Conservation (phyloP, 1,140 invertebrate species). For the Hycleus phaleratus region DNA sequence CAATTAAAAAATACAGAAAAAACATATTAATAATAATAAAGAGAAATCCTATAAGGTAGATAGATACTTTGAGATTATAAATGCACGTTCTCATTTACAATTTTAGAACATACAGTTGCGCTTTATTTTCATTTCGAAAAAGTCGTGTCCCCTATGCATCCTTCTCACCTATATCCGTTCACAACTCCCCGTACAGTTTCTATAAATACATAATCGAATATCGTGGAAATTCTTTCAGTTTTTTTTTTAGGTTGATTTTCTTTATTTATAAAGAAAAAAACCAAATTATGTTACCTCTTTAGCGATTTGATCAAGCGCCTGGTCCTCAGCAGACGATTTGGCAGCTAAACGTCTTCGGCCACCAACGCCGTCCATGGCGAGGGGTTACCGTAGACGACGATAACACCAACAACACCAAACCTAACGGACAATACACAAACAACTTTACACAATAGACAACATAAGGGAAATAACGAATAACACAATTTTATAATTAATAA, state of each 20-base stretch:
- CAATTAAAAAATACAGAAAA: neutral
- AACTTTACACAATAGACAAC: slow-evolving; percentile 9
- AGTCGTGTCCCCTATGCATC: slow-evolving; percentile 1
- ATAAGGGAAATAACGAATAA: neutral
- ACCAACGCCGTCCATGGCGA: slow-evolving; percentile 52
- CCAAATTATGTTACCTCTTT: slow-evolving; percentile 60
- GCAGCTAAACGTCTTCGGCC: slow-evolving; percentile 63
- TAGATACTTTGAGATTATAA: no score
- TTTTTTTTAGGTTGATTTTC: no score
- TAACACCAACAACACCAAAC: slow-evolving; percentile 20
- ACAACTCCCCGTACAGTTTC: neutral
- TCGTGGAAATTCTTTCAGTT: no score
- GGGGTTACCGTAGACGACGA: slow-evolving; percentile 11
- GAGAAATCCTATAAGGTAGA: no score
- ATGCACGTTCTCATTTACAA: slow-evolving; percentile 6
- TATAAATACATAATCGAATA: neutral
- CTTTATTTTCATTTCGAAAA: slow-evolving; percentile 7
- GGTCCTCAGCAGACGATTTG: slow-evolving; percentile 75
- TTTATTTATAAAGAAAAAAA: no score
- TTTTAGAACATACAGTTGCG: slow-evolving; percentile 1
- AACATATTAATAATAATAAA: no score
- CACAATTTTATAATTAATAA: neutral
- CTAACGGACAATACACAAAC: slow-evolving; percentile 14
- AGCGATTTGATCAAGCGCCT: slow-evolving; percentile 81
- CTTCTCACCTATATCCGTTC: slow-evolving; percentile 12